Evolutionary conservation across 23 tunicate species (phyloP), one percentile per base, ranked within the genome.

Genomic region (Pegea sp.): DNA sequence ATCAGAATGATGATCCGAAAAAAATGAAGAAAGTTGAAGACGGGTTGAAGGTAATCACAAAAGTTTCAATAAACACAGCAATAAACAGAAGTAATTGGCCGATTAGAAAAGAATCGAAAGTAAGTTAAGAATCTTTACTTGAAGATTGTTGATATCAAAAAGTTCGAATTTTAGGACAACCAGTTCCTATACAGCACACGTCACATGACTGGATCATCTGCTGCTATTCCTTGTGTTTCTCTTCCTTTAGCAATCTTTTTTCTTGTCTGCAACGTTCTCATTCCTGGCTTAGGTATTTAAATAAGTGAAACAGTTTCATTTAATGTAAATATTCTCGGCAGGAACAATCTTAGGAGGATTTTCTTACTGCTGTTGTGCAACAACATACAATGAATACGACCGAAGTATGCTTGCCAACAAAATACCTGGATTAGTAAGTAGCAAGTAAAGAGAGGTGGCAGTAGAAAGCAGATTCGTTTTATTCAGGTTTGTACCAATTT

Each of bases 331-430:
- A n/a, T n/a, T n/a, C 56, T 66, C 31, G 30, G 22, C 58, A 84
- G 95, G 95, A 13, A 84, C 95, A 13, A 63, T 64, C 2, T 18
- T 84, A 11, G 71, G 69, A 8, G 73, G 95, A 11, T 84, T 74
- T 31, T 67, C 72, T 19, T 74, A 62, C 52, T 62, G 53, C 30
- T 84, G 95, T 60, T 49, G 64, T 51, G 95, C 66, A 24, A 84
- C 84, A 7, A 84, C 84, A 3, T 68, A 67, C 63, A 86, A 84
- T 51, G 34, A 67, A 49, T 34, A 34, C 0, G 75, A 72, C 23
- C 51, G 95, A 27, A 50, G 53, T 19, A 48, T 32, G 1, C 8
- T 84, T 2, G 51, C 54, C 30, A 30, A 33, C n/a, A 81, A 81
- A 54, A 42, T 74, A 0, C 68, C 81, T 5, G 60, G 71, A 31